Conservation (phyloP, 2,888 invertebrate genomes). For the Norana najaformis region DNA sequence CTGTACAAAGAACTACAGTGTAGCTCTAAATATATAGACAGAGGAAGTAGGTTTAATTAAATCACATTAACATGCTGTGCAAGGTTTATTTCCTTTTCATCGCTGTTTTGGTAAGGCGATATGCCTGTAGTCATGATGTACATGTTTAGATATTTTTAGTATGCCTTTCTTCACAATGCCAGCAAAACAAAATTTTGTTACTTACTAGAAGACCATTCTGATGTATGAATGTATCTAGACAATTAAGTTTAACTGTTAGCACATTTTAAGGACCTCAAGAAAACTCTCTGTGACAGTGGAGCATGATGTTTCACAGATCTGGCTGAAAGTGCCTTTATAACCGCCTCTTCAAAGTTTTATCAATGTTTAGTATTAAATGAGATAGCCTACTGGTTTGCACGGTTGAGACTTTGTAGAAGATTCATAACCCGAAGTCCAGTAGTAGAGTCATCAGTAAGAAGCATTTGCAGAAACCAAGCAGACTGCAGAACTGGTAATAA, state of each 20-base stretch:
- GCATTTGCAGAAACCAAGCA: slow-evolving; percentile 58
- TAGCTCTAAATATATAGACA: too few relatives aligned
- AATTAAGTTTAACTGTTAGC: neutral
- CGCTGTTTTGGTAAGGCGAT: too few relatives aligned
- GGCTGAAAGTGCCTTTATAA: neutral
- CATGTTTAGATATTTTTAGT: too few relatives aligned
- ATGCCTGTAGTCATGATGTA: too few relatives aligned
- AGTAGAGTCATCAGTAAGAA: slow-evolving; percentile 58
- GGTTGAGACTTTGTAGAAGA: slow-evolving; percentile 41
- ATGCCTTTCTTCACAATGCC: too few relatives aligned
- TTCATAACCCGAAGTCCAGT: slow-evolving; percentile 48
- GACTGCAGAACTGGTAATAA: slow-evolving; percentile 53
- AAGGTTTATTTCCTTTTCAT: too few relatives aligned
- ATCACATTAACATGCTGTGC: too few relatives aligned
- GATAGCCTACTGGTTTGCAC: slow-evolving; percentile 41
- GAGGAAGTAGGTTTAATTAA: too few relatives aligned
- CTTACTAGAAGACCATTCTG: neutral
- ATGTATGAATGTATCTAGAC: neutral
- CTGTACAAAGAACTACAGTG: too few relatives aligned
- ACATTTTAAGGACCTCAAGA: neutral
- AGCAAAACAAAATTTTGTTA: neutral
- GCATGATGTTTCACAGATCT: too few relatives aligned
- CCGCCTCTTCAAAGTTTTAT: neutral
- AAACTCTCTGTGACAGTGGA: neutral
- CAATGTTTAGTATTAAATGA: neutral